Evolutionary conservation across 2,797 vertebrate species (phyloP).

Genomic region (Hirundo rustica): DNA sequence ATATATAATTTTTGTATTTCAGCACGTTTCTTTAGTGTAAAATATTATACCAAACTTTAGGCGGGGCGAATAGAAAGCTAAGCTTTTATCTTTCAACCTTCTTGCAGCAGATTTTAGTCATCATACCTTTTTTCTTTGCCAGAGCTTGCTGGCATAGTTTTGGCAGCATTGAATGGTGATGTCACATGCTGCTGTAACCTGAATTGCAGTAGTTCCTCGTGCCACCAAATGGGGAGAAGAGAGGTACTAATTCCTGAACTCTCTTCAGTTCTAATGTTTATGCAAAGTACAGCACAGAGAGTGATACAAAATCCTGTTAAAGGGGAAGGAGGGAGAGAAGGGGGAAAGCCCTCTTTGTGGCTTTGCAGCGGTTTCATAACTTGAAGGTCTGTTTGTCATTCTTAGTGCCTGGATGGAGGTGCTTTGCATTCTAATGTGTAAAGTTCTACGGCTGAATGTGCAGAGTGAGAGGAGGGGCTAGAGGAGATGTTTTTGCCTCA

Average conservation of each 20-base stretch:
- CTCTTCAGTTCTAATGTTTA: background rate
- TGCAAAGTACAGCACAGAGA: background rate
- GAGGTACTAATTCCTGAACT: background rate
- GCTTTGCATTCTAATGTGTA: background rate
- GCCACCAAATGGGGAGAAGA: background rate
- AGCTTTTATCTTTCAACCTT: background rate
- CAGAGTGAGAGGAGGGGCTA: background rate
- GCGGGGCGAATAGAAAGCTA: background rate
- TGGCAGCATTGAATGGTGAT: background rate
- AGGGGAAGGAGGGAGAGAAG: background rate
- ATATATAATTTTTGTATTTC: background rate
- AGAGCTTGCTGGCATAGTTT: background rate
- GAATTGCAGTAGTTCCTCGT: background rate
- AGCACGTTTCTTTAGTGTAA: background rate
- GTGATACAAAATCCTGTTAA: background rate
- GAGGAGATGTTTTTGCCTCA: background rate
- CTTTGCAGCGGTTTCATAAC: background rate
- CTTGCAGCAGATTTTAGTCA: background rate
- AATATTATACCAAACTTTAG: background rate
- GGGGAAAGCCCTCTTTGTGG: background rate
- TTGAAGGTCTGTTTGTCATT: background rate
- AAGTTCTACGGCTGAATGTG: background rate
- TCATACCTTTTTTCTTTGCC: background rate
- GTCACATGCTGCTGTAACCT: background rate
- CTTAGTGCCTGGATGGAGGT: background rate